Evolutionary conservation across 2,113 vertebrate species (phyloP), one percentile per base, ranked within the genome.

Genomic region (Aramus guarauna): DNA sequence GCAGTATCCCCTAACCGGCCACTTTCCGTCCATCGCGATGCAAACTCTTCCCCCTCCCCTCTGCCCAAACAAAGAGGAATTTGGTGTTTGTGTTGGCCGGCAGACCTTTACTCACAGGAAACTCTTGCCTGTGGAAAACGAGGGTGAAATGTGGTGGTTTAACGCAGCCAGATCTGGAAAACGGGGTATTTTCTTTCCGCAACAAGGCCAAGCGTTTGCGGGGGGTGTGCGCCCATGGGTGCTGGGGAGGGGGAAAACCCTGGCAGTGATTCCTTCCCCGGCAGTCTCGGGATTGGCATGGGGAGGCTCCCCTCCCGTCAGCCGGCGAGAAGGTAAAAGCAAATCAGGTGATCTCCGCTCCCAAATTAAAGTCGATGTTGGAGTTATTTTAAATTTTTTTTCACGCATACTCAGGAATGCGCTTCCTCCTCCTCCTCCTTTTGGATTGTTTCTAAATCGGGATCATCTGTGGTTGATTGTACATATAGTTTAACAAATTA

Each of bases 61-160:
- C 62, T 71, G 41, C 74, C 92, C 92, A 81, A 94, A 96, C 95
- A 96, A 96, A 92, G 95, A 90, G 82, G 92, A 90, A 80, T 94
- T 88, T 32, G 64, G 90, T 90, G 95, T 94, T 96, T 88, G 86
- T 92, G 82, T 92, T 94, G 95, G 95, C 90, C 73, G 34, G 36
- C 37, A 8, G 86, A 96, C 74, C 87, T 94, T 72, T 53, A 52
- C 92, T 88, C 90, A 58, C 92, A 96, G 95, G 95, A 91, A 96
- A 94, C 95, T 94, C 92, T 41, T 3, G 83, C 87, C 55, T 85
- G 53, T 72, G 83, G 87, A 92, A 85, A 81, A 75, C n/a, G 30
- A 66, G 87, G 92, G 90, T 18, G 83, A 85, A 85, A 92, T 24
- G 87, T 63, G 78, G 45, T 32, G 68, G 18, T 47, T 87, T 76